Percentiles rank a stretch among this genome's conserved stretches.
Conservation (phyloP, 2,113 vertebrate species). For the Oreotragus oreotragus region DNA sequence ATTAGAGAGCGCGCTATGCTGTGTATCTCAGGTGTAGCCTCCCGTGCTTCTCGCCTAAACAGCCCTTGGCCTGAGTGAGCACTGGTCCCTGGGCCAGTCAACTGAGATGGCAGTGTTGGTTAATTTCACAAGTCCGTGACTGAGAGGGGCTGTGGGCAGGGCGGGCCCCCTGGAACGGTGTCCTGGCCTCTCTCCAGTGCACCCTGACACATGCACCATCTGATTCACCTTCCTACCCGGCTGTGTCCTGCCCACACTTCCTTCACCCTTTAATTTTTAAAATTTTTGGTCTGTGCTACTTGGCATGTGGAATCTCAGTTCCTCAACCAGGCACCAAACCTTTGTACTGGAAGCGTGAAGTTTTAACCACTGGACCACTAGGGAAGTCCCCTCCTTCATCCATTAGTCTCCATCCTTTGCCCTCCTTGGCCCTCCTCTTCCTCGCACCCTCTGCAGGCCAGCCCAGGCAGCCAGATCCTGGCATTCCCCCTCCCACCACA, state of each 20-base stretch:
- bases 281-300: background rate
- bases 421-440: background rate
- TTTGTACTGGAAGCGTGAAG: background rate
- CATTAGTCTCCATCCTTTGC: background rate
- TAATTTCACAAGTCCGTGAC: background rate
- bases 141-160: background rate
- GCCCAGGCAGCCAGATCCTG: background rate
- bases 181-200: background rate
- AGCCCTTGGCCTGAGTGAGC: background rate
- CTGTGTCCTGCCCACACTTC: background rate
- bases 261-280: background rate
- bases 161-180: background rate
- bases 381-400: background rate
- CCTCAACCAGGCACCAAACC: background rate
- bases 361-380: background rate
- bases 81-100: background rate
- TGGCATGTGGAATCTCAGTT: background rate
- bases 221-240: background rate
- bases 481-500: rapidly evolving
- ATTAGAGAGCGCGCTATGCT: background rate
- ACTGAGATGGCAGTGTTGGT: background rate
- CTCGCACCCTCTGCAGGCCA: background rate
- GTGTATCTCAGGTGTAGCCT: background rate
- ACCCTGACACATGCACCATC: background rate
- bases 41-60: background rate